Base-by-base conservation (phyloP, 2,888 invertebrate species). In the Apantesis nais region DNA sequence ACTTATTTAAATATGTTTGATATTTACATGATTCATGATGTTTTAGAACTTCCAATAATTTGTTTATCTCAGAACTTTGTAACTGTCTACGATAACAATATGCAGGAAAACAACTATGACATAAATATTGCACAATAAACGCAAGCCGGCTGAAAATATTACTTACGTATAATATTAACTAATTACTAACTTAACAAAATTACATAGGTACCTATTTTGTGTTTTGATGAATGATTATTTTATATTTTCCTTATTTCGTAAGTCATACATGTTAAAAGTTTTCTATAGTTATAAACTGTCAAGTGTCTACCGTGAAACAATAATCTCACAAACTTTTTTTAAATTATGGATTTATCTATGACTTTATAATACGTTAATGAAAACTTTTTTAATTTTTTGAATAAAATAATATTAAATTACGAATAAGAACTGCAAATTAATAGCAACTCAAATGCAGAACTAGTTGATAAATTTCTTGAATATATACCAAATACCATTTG, bases 111-210 rank as follows among this genome's bases (percentile, higher is more conserved):
- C 58, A 16, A 58, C 16, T n/a, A 75, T 78, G 74, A 68, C 70
- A 70, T 70, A 73, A 71, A 72, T 76, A 76, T 78, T 80, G 82
- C 82, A 79, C 82, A 80, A 80, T 34, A 25, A 71, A 66, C 62
- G 71, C 41, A 79, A 74, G 39, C 44, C 62, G 61, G 62, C n/a
- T 62, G 67, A 78, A 48, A 58, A 58, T 58, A 25, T 55, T 55
- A 55, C 12, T 25, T 52, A n/a, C 48, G n/a, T 52, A 1, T n/a
- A 14, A 55, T 25, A 55, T 55, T 55, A 55, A 41, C 12, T 61
- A 22, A 8, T 19, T 34, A 58, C 29, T n/a, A 31, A 34, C 25
- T 34, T 34, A 39, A 39, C 68, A 74, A 67, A 39, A 12, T 52
- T 65, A 65, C 14, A 34, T 68, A 68, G 37, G 9, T 19, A 68